Evolutionary conservation across 2,888 invertebrate species (phyloP), one percentile per base, ranked within the genome.

Genomic region (Brachylomia viminalis): DNA sequence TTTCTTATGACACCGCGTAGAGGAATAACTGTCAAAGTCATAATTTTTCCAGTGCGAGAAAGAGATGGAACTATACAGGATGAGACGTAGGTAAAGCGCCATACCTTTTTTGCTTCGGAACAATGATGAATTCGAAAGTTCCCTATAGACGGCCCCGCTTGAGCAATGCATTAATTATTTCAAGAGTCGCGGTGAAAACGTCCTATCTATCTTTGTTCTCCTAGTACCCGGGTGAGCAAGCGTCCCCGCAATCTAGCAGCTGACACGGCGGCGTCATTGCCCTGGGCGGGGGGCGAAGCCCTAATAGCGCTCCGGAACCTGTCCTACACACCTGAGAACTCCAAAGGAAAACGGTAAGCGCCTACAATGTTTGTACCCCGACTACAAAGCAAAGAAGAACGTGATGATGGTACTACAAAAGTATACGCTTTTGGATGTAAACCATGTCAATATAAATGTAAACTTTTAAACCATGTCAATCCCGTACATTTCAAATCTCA

Each of bases 261-360:
- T 13, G 96, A 96, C 82, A 88, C 91, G 5, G 96, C 96, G 13
- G 96, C 96, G 0, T 85, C 95, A 13, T 84, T 96, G 59, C 95
- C 96, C 0, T 95, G 95, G 95, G 90, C 91, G 15, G 96, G 95
- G 2, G 84, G 92, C 0, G 79, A 86, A 15, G 96, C 95, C 27
- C 86, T 95, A 68, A 75, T 79, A 15, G 94, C 95, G 0, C 81
- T 95, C 0, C 88, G 91, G 2, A 62, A 75, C 8, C 88, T 95
- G 33, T 84, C 86, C 0, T 91, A 91, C 77, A 81, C 90, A 0
- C 91, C 91, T 0, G 91, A 92, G 42, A 90, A 84, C 67, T 91
- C 91, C 79, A 95, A 95, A 80, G 93, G 92, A 27, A 93, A 93
- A 71, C 91, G 93, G 93, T 93, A 61, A 80, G 84, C 2, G 11